phyloP scores from a whole-genome alignment of 2,888 invertebrate species.

The Drosophila maculinotata region DNA sequence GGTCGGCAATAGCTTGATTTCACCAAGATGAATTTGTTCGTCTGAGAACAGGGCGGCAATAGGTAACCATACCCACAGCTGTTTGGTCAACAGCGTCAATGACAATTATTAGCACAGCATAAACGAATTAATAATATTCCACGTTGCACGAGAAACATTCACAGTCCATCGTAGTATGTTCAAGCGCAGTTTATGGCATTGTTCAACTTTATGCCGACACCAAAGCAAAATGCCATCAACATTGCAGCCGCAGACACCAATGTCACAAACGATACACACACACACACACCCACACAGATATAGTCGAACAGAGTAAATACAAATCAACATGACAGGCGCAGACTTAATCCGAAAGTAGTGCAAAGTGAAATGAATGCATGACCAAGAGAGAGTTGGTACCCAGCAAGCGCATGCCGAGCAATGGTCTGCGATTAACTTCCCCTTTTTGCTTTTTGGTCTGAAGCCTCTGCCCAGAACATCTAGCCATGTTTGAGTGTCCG shows the following conservation, averaged over 20 bases:
- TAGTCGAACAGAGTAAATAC: constrained; percentile 50
- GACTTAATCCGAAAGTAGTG: constrained; percentile 76
- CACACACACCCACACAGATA: constrained; percentile 19
- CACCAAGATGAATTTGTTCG: constrained; percentile 45
- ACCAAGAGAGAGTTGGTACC: constrained; percentile 11
- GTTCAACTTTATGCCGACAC: constrained; percentile 59
- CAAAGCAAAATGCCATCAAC: constrained; percentile 50
- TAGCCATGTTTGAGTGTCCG: constrained; percentile 36
- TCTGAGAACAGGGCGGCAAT: constrained; percentile 8
- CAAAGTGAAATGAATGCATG: constrained; percentile 67
- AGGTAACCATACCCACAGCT: constrained; percentile 15
- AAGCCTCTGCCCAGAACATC: constrained; percentile 21
- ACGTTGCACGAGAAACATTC: too few relatives aligned
- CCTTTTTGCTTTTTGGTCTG: constrained; percentile 50
- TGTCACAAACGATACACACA: constrained; percentile 28
- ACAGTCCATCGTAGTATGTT: constrained; percentile 10
- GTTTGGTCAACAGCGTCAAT: constrained; percentile 64
- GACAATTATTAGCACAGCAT: constrained; percentile 75
- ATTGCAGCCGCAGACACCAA: constrained; percentile 65
- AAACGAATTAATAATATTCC: constrained; percentile 69
- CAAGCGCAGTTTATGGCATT: constrained; percentile 44
- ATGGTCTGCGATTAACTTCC: constrained; percentile 82
- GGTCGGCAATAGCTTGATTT: constrained; percentile 24
- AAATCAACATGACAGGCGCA: constrained; percentile 70
- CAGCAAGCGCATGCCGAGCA: constrained; percentile 57